Evolutionary conservation across 2,113 vertebrate genomes (phyloP).

Genomic region (Ramphastos sulfuratus): DNA sequence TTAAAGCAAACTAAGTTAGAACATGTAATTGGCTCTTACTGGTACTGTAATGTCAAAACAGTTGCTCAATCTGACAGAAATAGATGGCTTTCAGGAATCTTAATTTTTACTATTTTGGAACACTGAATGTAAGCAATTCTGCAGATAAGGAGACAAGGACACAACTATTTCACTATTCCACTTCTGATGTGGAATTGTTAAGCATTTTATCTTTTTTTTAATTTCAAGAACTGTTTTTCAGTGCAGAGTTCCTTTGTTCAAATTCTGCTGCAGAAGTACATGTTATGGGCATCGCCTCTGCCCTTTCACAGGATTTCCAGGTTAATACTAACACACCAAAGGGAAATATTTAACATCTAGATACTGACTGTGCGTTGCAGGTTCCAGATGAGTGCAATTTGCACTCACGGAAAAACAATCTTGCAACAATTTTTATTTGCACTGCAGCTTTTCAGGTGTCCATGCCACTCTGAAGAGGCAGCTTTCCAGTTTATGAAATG

Average conservation of each 20-base stretch:
- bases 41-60: neutral
- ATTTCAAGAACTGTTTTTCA: neutral
- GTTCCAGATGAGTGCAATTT: neutral
- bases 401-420: neutral
- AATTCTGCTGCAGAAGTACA: neutral
- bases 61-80: neutral
- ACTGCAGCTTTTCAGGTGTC: neutral
- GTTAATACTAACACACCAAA: neutral
- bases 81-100: neutral
- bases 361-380: neutral
- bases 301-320: neutral
- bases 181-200: neutral
- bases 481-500: neutral
- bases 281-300: neutral
- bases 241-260: neutral
- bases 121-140: neutral
- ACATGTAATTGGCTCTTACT: neutral
- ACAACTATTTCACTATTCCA: neutral
- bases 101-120: neutral
- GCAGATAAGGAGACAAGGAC: neutral
- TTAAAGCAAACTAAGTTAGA: neutral
- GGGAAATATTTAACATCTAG: constrained; percentile 5
- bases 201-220: neutral
- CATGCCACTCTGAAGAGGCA: neutral
- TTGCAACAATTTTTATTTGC: neutral